A percentile compares a stretch with the other conserved stretches of the same genome.
Evolutionary conservation across 2,113 vertebrate species (phyloP).

Genomic region (Brienomyrus brachyistius): DNA sequence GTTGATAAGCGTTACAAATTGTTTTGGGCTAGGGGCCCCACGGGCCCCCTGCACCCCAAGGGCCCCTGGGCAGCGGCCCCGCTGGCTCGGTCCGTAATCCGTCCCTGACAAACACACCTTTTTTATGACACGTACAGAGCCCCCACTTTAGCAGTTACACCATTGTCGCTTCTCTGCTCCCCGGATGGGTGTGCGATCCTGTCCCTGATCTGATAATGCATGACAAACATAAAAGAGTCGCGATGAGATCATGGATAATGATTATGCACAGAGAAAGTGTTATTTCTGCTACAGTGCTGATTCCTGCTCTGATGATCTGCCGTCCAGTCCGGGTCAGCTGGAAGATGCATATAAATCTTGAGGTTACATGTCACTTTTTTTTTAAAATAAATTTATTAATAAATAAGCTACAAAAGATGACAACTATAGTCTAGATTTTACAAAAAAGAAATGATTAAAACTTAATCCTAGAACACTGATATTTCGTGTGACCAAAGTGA

Average conservation of each 20-base stretch:
- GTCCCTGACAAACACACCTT: background rate
- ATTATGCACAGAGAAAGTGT: background rate
- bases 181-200: background rate
- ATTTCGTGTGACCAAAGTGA: background rate
- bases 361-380: background rate
- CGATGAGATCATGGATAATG: background rate
- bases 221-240: background rate
- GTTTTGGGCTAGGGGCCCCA: no score
- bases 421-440: background rate
- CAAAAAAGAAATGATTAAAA: background rate
- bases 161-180: background rate
- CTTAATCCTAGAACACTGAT: background rate
- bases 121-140: background rate
- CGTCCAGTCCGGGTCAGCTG: background rate
- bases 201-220: background rate
- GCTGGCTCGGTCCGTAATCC: no score
- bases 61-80: no score
- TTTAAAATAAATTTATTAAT: background rate
- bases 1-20: no score
- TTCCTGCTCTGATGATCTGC: background rate
- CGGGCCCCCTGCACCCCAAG: no score
- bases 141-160: background rate
- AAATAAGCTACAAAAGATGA: background rate
- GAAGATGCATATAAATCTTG: background rate
- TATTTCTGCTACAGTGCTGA: background rate